A percentile compares a stretch with the other conserved stretches of the same genome.
phyloP scores from a whole-genome alignment of 2,888 invertebrate genomes.

The Hirtodrosophila cameraria region DNA sequence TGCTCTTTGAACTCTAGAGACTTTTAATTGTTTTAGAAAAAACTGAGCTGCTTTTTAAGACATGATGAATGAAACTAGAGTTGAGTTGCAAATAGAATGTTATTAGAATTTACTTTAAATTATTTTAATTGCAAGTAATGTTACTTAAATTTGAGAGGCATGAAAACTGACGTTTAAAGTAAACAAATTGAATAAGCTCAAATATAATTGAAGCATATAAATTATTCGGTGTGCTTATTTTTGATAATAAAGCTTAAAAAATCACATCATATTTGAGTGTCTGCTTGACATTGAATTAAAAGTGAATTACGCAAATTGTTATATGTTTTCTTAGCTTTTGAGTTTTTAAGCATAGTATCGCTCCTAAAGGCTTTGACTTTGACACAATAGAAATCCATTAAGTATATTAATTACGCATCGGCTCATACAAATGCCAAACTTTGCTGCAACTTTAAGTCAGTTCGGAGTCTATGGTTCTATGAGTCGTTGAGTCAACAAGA shows the following conservation, averaged over 20 bases:
- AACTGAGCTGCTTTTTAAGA: constrained; percentile 4
- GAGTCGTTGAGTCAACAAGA: too few species aligned
- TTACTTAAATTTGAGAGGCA: too few species aligned
- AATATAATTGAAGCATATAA: too few species aligned
- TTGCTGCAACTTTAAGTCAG: constrained; percentile 37
- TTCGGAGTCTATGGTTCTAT: too few species aligned
- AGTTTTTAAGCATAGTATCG: background rate
- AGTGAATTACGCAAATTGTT: constrained; percentile 2
- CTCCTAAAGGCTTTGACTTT: constrained; percentile 23
- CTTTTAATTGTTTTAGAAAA: background rate
- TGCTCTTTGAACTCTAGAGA: constrained; percentile 16
- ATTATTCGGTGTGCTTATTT: too few species aligned
- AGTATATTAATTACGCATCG: constrained; percentile 72
- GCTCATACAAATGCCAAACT: constrained; percentile 34
- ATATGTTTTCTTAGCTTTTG: background rate
- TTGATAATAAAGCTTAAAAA: too few species aligned
- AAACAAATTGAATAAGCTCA: too few species aligned
- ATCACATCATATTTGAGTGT: too few species aligned
- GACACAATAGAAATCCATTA: constrained; percentile 70
- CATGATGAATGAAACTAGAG: background rate
- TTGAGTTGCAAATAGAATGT: background rate
- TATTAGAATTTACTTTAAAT: background rate
- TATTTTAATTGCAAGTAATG: too few species aligned
- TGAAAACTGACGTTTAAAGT: too few species aligned
- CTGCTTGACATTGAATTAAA: constrained; percentile 15